These are phyloP conservation scores for Euzophera pinguis DNA, from an alignment of 2,888 invertebrate genomes.

Conservation along the genomic window DNA sequence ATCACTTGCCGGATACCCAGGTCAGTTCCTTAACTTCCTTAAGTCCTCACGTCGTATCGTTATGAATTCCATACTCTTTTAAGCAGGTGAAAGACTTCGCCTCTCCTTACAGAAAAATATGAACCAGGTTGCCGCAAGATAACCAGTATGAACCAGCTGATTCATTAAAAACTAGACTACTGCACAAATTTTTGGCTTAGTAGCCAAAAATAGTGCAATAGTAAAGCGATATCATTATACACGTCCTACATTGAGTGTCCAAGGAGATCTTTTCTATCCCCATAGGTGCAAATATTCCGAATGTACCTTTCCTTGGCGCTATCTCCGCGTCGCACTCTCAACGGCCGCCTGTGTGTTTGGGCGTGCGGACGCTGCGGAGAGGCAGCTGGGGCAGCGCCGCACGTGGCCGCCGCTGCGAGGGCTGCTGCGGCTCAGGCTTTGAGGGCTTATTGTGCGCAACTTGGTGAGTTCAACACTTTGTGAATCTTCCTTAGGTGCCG, in stretches of 20 bases:
- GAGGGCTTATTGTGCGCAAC: constrained; percentile 90
- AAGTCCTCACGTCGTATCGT: not conserved
- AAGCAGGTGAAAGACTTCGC: too few relatives aligned
- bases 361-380: constrained; percentile 91
- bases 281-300: constrained; percentile 81
- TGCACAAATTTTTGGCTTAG: too few relatives aligned
- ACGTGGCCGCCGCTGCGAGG: constrained; percentile 91
- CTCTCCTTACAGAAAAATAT: too few relatives aligned
- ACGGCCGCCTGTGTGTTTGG: constrained; percentile 92
- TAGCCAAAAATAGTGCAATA: too few relatives aligned
- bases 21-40: constrained; percentile 56
- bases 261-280: not conserved
- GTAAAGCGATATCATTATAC: too few relatives aligned
- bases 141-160: too few relatives aligned
- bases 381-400: constrained; percentile 88
- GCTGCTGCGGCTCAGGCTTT: constrained; percentile 95
- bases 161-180: too few relatives aligned
- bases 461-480: constrained; percentile 72
- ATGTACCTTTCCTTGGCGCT: constrained; percentile 93
- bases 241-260: too few relatives aligned
- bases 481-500: too few relatives aligned
- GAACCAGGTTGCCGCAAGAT: too few relatives aligned
- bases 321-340: constrained; percentile 92
- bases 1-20: constrained; percentile 92
- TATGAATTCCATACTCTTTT: too few relatives aligned